Percentiles rank a stretch among this genome's conserved stretches.
Evolutionary conservation across 2,888 invertebrate genomes (phyloP).

Genomic region (Rhingia campestris): DNA sequence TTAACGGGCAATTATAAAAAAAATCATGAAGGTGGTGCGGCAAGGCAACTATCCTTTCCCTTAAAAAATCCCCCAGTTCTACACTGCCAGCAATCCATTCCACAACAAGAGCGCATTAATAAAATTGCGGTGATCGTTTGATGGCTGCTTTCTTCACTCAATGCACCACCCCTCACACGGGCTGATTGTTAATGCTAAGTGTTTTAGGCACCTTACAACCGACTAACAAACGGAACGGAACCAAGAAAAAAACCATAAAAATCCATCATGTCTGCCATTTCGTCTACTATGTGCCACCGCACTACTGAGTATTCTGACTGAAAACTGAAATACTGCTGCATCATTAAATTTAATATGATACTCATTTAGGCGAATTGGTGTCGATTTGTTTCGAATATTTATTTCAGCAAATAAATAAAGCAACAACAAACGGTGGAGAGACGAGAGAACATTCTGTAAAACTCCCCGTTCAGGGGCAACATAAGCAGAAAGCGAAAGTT

Average conservation of each 20-base stretch:
- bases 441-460: conserved; percentile 27
- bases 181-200: conserved; percentile 67
- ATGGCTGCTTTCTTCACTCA: conserved; percentile 67
- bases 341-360: conserved; percentile 84
- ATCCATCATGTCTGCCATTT: conserved; percentile 74
- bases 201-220: conserved; percentile 71
- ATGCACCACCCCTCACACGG: conserved; percentile 48
- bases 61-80: conserved; percentile 5
- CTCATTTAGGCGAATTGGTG: conserved; percentile 84
- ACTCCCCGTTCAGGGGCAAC: conserved; percentile 29
- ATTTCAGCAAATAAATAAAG: conserved; percentile 79
- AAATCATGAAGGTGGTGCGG: conserved; percentile 24
- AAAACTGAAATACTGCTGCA: conserved; percentile 83
- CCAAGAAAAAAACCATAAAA: conserved; percentile 45
- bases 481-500: conserved; percentile 53
- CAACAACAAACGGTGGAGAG: conserved; percentile 51
- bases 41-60: conserved; percentile 38
- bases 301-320: conserved; percentile 77
- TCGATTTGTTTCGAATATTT: conserved; percentile 83
- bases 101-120: conserved; percentile 62
- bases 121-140: conserved; percentile 71
- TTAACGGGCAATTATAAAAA: conserved; percentile 66
- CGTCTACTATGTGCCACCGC: conserved; percentile 69
- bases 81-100: conserved; percentile 34
- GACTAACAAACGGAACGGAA: conserved; percentile 64